Evolutionary conservation across 1,140 invertebrate genomes (phyloP).

Genomic region (Pseudomyrmex concolor): DNA sequence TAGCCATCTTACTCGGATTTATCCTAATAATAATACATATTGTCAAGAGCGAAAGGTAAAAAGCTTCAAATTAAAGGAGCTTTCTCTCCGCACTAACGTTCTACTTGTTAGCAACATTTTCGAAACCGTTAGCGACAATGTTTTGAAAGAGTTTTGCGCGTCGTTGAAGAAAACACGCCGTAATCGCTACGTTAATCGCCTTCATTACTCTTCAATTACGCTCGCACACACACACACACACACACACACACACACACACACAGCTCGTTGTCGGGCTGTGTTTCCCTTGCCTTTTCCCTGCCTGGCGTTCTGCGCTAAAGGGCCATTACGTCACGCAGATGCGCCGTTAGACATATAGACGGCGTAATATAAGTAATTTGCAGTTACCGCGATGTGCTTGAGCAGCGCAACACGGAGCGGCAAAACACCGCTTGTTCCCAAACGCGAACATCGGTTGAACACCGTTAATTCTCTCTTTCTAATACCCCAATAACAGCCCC

Average conservation of each 20-base stretch:
- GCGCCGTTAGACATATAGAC: conserved; percentile 27
- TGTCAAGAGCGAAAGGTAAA: too few species aligned
- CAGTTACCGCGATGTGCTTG: conserved; percentile 16
- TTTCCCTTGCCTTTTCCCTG: background rate
- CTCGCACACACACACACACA: background rate
- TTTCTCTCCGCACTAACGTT: too few species aligned
- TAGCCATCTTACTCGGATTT: too few species aligned
- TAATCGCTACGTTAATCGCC: conserved; percentile 59
- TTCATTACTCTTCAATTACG: conserved; percentile 70
- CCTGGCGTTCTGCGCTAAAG: conserved; percentile 37
- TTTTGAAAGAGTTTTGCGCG: conserved; percentile 10
- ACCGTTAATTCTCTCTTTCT: conserved; percentile 39
- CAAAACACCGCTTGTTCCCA: conserved; percentile 9
- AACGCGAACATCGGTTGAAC: conserved; percentile 9
- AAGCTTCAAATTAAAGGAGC: too few species aligned
- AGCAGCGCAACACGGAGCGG: conserved; percentile 34
- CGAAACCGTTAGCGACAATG: background rate
- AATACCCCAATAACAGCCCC: background rate
- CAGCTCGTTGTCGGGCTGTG: background rate
- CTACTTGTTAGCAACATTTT: too few species aligned
- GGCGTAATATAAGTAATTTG: conserved; percentile 60
- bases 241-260: too few species aligned
- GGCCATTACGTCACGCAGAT: background rate
- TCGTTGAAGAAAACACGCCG: conserved; percentile 3
- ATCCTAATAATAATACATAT: too few species aligned